These are phyloP conservation scores for Bembecia ichneumoniformis DNA, from an alignment of 2,888 invertebrate species.

Conservation along the genomic window DNA sequence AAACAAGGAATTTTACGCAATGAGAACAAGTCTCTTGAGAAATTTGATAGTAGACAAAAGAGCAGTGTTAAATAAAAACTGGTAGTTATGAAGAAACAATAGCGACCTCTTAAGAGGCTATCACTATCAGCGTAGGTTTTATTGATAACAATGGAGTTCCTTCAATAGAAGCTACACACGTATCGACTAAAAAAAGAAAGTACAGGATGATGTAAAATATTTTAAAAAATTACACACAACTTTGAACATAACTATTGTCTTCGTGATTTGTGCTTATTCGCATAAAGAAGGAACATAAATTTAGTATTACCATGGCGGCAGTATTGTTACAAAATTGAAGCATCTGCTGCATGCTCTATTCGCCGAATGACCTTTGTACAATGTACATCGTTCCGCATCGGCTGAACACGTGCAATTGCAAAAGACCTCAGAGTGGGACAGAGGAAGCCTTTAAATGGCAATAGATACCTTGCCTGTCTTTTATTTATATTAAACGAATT, in stretches of 20 bases:
- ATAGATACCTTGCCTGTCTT: not conserved
- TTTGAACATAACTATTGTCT: no score
- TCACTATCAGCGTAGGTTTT: constrained; percentile 7
- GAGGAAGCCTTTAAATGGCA: constrained; percentile 1
- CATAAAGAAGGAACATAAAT: no score
- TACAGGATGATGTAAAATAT: no score
- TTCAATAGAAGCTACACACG: no score
- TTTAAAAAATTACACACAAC: no score
- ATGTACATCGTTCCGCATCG: constrained; percentile 18
- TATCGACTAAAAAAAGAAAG: no score
- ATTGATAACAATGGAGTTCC: not conserved
- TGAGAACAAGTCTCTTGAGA: constrained; percentile 5
- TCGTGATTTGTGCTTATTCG: not conserved
- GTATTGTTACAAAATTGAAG: constrained; percentile 14
- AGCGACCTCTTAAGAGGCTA: constrained; percentile 30
- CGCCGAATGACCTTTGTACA: constrained; percentile 50
- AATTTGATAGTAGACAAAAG: constrained; percentile 21
- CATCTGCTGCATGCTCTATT: constrained; percentile 53
- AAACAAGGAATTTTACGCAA: not conserved
- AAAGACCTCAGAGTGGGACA: constrained; percentile 17
- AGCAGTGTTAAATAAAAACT: constrained; percentile 15
- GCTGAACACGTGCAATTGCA: constrained; percentile 41
- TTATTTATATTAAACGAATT: not conserved
- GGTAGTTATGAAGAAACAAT: constrained; percentile 34
- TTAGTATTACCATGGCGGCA: not conserved